These are phyloP conservation scores for Polyommatus iphigenia DNA, from an alignment of 2,888 invertebrate species.

Conservation along the genomic window DNA sequence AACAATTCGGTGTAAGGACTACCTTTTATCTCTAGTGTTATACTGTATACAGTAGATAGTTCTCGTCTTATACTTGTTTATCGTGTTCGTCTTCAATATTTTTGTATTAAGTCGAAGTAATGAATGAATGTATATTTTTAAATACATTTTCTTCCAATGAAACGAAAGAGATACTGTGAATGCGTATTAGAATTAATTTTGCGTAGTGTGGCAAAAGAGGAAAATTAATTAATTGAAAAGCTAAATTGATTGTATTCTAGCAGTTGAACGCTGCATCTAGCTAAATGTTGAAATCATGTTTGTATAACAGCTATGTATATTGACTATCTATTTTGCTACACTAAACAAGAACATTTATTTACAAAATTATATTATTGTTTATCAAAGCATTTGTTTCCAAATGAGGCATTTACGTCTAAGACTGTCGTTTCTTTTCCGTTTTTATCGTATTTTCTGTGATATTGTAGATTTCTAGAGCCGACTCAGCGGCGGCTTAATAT, in stretches of 20 bases:
- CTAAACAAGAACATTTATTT: background rate
- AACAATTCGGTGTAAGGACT: slow-evolving; percentile 48
- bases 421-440: slow-evolving; percentile 50
- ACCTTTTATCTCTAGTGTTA: slow-evolving; percentile 23
- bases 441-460: slow-evolving; percentile 56
- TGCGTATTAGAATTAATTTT: slow-evolving; percentile 9
- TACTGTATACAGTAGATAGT: background rate
- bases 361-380: slow-evolving; percentile 1
- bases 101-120: slow-evolving; percentile 10
- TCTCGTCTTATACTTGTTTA: slow-evolving; percentile 20
- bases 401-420: slow-evolving; percentile 45
- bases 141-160: background rate
- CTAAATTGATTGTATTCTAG: too few relatives aligned
- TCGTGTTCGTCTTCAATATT: slow-evolving; percentile 32
- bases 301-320: too few relatives aligned
- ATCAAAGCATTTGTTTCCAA: slow-evolving; percentile 1
- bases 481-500: background rate
- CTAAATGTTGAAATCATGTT: too few relatives aligned
- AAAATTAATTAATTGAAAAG: background rate
- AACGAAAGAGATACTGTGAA: background rate
- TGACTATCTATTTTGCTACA: background rate
- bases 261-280: too few relatives aligned
- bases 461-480: slow-evolving; percentile 41
- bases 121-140: background rate
- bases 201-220: background rate